Evolutionary conservation across 2,888 invertebrate genomes (phyloP), one percentile per base, ranked within the genome.

Genomic region (Pharmacophagus antenor): DNA sequence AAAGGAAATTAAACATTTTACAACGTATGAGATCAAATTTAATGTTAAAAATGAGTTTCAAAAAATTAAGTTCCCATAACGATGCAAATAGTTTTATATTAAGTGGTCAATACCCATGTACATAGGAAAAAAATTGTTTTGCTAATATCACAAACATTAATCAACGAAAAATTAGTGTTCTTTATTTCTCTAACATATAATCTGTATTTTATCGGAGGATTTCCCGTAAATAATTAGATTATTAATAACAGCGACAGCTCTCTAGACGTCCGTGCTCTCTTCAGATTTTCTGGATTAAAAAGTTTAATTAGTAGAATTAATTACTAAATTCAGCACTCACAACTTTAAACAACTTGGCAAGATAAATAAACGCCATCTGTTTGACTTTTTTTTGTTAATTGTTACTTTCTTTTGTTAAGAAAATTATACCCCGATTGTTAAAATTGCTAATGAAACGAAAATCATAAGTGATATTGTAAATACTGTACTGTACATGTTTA

Each of bases 271-370:
- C 22, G 47, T 22, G 42, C 23, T 53, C 46, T 22, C 51, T 37
- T 18, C 31, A 21, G 31, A 51, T 58, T 58, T 51, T 44, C 22
- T 46, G 51, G 57, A 58, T 58, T 58, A 46, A 46, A 51, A 58
- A 52, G 57, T 58, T 58, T 46, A 58, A 51, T 52, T 58, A 58
- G 46, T 52, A 51, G 57, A 58, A 27, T 58, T 51, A 51, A 42
- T 44, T 27, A 20, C 57, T 58, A 18, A 58, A 58, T 37, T 51
- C 22, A 58, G 46, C 51, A 46, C 44, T 27, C 42, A 21, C 57
- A 51, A 50, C 42, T 42, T 56, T 56, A 20, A 49, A 57, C 51
- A 57, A 46, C 57, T 51, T 51, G 2, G 22, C 46, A 27, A 22
- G 31, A 46, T 42, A 51, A 46, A 27, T 50, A 31, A 12, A 31